These are phyloP conservation scores for Alca torda DNA, from an alignment of 2,797 vertebrate species.

Conservation along the genomic window DNA sequence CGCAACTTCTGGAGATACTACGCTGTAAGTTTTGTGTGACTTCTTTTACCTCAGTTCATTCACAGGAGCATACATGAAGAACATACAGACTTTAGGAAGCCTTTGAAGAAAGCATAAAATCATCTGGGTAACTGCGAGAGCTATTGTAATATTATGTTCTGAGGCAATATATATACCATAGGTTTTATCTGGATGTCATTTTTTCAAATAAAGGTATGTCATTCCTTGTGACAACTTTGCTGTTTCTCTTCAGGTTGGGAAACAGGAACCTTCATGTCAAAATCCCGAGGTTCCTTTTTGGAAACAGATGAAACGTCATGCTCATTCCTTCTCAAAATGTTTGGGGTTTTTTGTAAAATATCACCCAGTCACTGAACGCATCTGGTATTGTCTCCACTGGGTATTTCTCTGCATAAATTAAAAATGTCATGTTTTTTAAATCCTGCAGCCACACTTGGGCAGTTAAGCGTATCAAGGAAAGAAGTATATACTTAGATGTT, in stretches of 20 bases:
- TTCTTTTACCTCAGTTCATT: background rate
- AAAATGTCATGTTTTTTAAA: background rate
- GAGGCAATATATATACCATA: background rate
- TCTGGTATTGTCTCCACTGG: background rate
- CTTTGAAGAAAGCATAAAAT: background rate
- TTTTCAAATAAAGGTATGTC: background rate
- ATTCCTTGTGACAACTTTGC: background rate
- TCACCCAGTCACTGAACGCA: background rate
- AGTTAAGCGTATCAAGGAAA: background rate
- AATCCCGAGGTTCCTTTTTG: background rate
- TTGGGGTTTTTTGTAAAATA: background rate
- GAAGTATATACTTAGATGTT: background rate
- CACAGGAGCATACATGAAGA: background rate
- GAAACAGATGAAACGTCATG: background rate
- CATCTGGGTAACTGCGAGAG: background rate
- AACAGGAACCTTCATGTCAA: background rate
- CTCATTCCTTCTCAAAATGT: background rate
- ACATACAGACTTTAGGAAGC: background rate
- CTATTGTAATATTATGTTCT: background rate
- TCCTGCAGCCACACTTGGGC: background rate
- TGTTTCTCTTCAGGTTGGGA: background rate
- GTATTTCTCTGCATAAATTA: background rate
- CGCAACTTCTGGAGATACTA: background rate
- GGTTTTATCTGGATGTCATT: background rate
- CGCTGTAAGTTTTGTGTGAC: background rate